phyloP scores from a whole-genome alignment of 2,797 vertebrate genomes.

The Gorsachius magnificus region DNA sequence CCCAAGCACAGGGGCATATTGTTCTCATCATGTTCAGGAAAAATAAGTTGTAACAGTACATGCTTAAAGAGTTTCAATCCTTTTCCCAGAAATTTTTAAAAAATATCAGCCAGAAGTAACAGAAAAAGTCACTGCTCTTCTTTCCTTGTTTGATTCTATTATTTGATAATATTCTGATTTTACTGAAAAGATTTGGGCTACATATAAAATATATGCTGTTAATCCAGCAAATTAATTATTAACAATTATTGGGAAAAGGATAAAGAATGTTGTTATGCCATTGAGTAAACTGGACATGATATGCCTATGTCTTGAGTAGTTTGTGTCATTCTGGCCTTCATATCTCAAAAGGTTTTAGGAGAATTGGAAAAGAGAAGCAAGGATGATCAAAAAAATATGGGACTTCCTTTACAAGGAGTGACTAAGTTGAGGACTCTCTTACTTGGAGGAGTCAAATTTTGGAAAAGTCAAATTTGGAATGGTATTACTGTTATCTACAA shows the following conservation, averaged over 20 bases:
- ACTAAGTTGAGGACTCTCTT: background rate
- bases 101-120: background rate
- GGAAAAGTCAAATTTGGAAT: background rate
- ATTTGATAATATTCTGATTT: background rate
- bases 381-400: background rate
- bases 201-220: background rate
- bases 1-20: background rate
- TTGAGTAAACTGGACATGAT: background rate
- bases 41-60: background rate
- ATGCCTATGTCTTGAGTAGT: background rate
- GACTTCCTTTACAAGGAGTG: background rate
- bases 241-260: background rate
- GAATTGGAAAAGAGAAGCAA: background rate
- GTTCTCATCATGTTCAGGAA: background rate
- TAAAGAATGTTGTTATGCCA: background rate
- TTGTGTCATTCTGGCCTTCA: background rate
- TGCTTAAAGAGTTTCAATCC: background rate
- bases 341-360: background rate
- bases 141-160: background rate
- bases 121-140: background rate
- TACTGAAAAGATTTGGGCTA: background rate
- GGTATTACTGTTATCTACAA: background rate
- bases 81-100: background rate
- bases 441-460: background rate
- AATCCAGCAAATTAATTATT: background rate